Evolutionary conservation across 2,113 vertebrate genomes (phyloP).

Genomic region (Neogale vison): DNA sequence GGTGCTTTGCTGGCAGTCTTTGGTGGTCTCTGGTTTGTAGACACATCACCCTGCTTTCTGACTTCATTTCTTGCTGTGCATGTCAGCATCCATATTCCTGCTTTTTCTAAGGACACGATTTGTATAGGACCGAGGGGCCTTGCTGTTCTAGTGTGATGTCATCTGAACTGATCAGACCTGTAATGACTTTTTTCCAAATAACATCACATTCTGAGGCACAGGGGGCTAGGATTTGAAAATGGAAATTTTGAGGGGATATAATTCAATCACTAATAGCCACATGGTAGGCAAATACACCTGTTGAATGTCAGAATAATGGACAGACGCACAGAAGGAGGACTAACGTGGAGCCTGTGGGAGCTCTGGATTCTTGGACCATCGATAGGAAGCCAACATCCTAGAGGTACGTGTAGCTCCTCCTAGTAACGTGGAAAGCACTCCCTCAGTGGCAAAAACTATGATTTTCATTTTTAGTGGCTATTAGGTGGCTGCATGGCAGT

Average conservation of each 20-base stretch:
- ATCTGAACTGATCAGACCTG: not conserved
- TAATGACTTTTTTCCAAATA: not conserved
- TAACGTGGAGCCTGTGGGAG: not conserved
- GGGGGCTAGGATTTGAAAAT: not conserved
- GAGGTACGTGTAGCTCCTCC: accelerated
- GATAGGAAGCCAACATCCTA: no score
- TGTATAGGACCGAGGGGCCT: not conserved
- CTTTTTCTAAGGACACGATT: not conserved
- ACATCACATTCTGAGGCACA: not conserved
- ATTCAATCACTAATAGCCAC: not conserved
- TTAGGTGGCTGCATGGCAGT: not conserved
- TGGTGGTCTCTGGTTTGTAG: not conserved
- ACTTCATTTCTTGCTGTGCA: not conserved
- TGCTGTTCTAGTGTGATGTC: not conserved
- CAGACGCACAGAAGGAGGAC: not conserved
- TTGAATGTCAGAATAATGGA: not conserved
- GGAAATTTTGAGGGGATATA: not conserved
- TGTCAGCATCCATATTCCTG: not conserved
- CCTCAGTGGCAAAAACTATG: no score
- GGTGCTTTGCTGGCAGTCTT: not conserved
- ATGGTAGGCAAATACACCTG: not conserved
- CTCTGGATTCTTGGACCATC: not conserved
- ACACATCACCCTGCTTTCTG: not conserved
- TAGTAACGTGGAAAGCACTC: accelerated
- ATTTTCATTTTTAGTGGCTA: not conserved